Percentiles rank a stretch among this genome's conserved stretches.
phyloP scores from a whole-genome alignment of 2,113 vertebrate species.

The Rhinichthys klamathensis region DNA sequence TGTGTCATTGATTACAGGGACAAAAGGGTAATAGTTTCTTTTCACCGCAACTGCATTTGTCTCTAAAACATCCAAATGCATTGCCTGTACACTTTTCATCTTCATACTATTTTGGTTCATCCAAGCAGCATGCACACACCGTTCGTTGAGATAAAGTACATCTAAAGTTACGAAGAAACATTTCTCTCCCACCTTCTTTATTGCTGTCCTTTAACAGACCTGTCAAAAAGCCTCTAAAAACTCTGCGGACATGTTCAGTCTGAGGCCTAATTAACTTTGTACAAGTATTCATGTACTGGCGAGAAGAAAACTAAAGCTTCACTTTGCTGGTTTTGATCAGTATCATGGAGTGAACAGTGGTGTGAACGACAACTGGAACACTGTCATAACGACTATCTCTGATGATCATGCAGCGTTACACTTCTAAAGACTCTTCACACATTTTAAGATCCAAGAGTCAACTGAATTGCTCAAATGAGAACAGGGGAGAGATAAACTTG shows the following conservation, averaged over 20 bases:
- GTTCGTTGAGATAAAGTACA: constrained; percentile 3
- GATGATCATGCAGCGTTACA: background rate
- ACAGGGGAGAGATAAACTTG: constrained; percentile 6
- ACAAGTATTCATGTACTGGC: constrained; percentile 71
- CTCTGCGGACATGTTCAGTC: constrained; percentile 38
- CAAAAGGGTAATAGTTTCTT: background rate
- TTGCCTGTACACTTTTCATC: background rate
- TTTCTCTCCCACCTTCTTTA: background rate
- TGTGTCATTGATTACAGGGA: background rate
- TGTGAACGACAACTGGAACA: constrained; percentile 18
- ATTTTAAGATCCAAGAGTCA: constrained; percentile 40
- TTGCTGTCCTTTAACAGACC: constrained; percentile 4
- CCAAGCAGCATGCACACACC: background rate
- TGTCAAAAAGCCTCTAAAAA: background rate
- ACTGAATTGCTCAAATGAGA: constrained; percentile 29
- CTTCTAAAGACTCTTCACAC: constrained; percentile 6
- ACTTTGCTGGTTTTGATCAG: constrained; percentile 78
- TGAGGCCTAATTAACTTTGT: constrained; percentile 71
- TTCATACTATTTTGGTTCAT: constrained; percentile 5
- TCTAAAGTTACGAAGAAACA: background rate
- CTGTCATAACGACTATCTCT: constrained; percentile 24
- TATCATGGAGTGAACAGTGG: constrained; percentile 51
- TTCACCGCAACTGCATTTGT: background rate
- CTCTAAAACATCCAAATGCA: constrained; percentile 5
- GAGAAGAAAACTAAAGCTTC: constrained; percentile 74